These are phyloP conservation scores for Hypotaenidia philippensis DNA, from an alignment of 2,797 vertebrate species.

Conservation along the genomic window DNA sequence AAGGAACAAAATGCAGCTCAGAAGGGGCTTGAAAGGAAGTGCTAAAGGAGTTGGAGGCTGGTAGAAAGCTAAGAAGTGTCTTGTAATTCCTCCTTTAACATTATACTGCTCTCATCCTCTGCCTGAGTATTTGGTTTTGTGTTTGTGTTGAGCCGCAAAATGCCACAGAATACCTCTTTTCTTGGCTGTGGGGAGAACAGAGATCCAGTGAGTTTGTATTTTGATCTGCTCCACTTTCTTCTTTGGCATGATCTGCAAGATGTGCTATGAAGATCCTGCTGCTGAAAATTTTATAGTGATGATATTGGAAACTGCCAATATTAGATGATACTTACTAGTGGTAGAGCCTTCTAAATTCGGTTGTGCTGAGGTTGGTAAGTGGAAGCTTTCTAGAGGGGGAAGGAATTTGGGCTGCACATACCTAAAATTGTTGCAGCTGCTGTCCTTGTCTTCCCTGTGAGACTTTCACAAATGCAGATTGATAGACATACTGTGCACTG, in stretches of 20 bases:
- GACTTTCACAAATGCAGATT: neutral
- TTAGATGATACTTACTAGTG: neutral
- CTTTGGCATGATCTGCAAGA: neutral
- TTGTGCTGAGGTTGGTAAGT: neutral
- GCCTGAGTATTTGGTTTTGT: neutral
- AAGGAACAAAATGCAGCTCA: neutral
- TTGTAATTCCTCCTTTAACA: neutral
- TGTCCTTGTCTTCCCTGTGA: neutral
- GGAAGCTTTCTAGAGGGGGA: neutral
- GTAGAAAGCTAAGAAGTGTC: neutral
- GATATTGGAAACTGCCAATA: neutral
- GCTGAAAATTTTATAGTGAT: neutral
- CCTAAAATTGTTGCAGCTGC: neutral
- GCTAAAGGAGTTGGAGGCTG: neutral
- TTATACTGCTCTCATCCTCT: neutral
- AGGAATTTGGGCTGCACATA: neutral
- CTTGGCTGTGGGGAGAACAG: neutral
- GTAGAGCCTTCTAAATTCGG: neutral
- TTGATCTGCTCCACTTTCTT: neutral
- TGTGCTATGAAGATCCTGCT: neutral
- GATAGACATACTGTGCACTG: neutral
- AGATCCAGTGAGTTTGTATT: neutral
- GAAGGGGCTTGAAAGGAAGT: neutral
- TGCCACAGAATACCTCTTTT: neutral
- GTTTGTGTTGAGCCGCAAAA: neutral